phyloP scores from a whole-genome alignment of 1,140 invertebrate species.

The Drosophila ambigua region DNA sequence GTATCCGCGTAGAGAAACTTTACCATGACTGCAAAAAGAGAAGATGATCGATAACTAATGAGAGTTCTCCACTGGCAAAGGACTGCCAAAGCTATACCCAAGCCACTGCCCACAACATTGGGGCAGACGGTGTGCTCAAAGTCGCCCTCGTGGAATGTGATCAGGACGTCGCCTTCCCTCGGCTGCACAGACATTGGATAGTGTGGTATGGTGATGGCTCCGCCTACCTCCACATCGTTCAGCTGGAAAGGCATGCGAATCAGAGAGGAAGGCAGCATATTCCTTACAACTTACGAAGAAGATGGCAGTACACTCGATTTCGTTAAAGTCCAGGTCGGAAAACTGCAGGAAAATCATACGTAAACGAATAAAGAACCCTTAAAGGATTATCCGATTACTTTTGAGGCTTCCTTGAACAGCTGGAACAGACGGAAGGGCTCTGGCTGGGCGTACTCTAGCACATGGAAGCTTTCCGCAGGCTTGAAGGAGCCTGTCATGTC shows the following conservation, averaged over 20 bases:
- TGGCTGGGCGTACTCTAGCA: slow-evolving; percentile 28
- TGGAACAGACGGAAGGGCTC: slow-evolving; percentile 14
- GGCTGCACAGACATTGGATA: slow-evolving; percentile 9
- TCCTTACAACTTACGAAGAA: slow-evolving; percentile 46
- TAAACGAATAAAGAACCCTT: not conserved
- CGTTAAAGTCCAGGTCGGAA: not conserved
- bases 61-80: too few species aligned
- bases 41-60: not conserved
- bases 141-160: slow-evolving; percentile 18
- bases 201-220: slow-evolving; percentile 22
- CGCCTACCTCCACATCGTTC: slow-evolving; percentile 39
- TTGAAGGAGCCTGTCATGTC: slow-evolving; percentile 39
- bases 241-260: slow-evolving; percentile 16
- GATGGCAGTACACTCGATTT: slow-evolving; percentile 31
- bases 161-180: slow-evolving; percentile 34
- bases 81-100: slow-evolving; percentile 18
- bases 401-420: not conserved
- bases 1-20: slow-evolving; percentile 27
- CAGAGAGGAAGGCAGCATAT: not conserved
- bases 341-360: slow-evolving; percentile 18
- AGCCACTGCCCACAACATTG: slow-evolving; percentile 37
- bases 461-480: not conserved
- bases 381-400: not conserved
- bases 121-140: slow-evolving; percentile 45
- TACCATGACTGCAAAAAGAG: slow-evolving; percentile 42